Evolutionary conservation across 2,888 invertebrate genomes (phyloP).

Genomic region (Sarcophaga carnaria): DNA sequence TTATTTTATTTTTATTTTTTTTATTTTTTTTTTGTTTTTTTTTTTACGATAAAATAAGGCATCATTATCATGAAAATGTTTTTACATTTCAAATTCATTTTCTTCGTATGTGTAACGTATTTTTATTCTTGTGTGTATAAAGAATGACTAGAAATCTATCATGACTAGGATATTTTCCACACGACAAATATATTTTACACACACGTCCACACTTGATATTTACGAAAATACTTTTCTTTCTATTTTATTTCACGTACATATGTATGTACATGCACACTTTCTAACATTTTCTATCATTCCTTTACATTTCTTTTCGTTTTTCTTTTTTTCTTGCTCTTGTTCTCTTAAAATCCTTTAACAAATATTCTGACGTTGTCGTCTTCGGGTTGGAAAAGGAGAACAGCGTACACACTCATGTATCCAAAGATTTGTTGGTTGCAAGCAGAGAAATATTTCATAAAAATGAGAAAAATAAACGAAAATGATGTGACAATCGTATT

Average conservation of each 20-base stretch:
- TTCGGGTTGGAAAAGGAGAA: slow-evolving; percentile 4
- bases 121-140: slow-evolving; percentile 3
- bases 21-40: background rate
- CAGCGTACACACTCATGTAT: slow-evolving; percentile 25
- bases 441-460: slow-evolving; percentile 21
- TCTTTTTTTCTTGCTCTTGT: background rate
- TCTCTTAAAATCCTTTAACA: slow-evolving; percentile 28
- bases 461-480: slow-evolving; percentile 41
- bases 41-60: slow-evolving; percentile 5
- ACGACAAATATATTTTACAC: slow-evolving; percentile 56
- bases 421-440: background rate
- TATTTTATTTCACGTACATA: background rate
- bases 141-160: slow-evolving; percentile 53
- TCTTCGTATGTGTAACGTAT: background rate
- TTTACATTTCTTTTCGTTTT: background rate
- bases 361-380: slow-evolving; percentile 35
- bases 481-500: slow-evolving; percentile 39
- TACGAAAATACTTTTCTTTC: background rate
- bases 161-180: slow-evolving; percentile 66
- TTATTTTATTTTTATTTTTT: too few relatives aligned
- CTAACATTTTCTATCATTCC: background rate
- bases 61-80: slow-evolving; percentile 30
- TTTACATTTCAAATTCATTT: slow-evolving; percentile 20
- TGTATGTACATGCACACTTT: background rate
- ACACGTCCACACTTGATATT: slow-evolving; percentile 42